Conservation (phyloP, 1,140 invertebrate genomes). For the Venustaconcha ellipsiformis region DNA sequence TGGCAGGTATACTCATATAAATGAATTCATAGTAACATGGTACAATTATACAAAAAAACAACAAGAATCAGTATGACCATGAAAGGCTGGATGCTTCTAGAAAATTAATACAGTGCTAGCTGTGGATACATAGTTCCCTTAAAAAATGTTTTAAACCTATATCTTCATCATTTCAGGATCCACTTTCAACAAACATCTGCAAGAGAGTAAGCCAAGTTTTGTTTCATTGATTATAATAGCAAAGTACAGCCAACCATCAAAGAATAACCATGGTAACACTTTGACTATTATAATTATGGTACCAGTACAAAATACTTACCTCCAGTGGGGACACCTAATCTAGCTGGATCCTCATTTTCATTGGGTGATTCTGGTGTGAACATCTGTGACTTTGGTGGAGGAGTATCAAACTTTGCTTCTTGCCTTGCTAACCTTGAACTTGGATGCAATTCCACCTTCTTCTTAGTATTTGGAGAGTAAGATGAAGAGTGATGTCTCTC, state of each 20-base stretch:
- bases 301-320: not conserved
- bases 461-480: not conserved
- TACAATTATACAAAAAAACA: too few species aligned
- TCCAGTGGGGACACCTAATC: constrained; percentile 24
- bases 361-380: constrained; percentile 46
- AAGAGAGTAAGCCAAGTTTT: not conserved
- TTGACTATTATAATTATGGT: not conserved
- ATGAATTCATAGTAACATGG: too few species aligned
- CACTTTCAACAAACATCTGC: not conserved
- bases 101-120: too few species aligned
- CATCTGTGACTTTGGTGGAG: constrained; percentile 40
- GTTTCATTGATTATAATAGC: not conserved
- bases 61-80: too few species aligned
- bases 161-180: too few species aligned
- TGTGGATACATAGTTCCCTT: too few species aligned
- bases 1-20: too few species aligned
- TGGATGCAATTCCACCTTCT: not conserved
- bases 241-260: not conserved
- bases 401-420: constrained; percentile 26
- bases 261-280: not conserved
- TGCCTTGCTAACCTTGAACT: constrained; percentile 13
- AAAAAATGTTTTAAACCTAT: too few species aligned
- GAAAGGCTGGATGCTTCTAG: too few species aligned
- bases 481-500: not conserved
- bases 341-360: constrained; percentile 21